Evolutionary conservation across 2,888 invertebrate genomes (phyloP).

Genomic region (Thalpophila matura): DNA sequence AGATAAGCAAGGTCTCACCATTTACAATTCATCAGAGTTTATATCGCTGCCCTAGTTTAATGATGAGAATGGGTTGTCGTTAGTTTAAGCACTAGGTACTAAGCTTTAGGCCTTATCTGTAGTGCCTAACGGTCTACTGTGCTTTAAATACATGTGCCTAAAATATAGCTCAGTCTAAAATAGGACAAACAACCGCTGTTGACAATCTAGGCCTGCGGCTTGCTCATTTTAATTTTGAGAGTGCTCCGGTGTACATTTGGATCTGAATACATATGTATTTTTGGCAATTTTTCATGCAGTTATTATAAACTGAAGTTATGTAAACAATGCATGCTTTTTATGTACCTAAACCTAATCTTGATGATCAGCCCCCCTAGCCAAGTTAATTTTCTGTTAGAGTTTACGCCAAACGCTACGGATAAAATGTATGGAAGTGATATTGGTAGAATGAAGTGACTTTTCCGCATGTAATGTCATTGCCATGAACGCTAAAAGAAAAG

Average conservation of each 20-base stretch:
- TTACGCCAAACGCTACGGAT: too few species aligned
- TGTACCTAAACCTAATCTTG: too few species aligned
- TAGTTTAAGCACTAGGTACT: constrained; percentile 7
- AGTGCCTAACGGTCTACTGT: constrained; percentile 11
- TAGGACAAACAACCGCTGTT: constrained; percentile 28
- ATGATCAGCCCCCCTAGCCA: too few species aligned
- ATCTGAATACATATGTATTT: not conserved
- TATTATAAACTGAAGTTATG: not conserved
- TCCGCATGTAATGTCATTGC: too few species aligned
- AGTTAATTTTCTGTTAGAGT: too few species aligned
- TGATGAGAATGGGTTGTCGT: constrained; percentile 23
- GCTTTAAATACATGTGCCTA: constrained; percentile 13
- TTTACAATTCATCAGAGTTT: constrained; percentile 23
- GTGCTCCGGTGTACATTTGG: constrained; percentile 22
- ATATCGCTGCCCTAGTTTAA: constrained; percentile 13
- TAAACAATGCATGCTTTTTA: not conserved
- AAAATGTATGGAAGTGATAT: too few species aligned
- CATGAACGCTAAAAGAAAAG: too few species aligned
- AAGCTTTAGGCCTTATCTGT: constrained; percentile 24
- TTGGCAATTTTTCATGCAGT: not conserved
- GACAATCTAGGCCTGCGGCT: constrained; percentile 30
- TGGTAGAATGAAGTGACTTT: too few species aligned
- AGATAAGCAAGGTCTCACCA: not conserved
- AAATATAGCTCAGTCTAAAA: constrained; percentile 31
- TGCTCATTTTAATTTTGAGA: constrained; percentile 42